Base-by-base conservation (phyloP, 1,140 invertebrate species). In the Drosophila insularis region DNA sequence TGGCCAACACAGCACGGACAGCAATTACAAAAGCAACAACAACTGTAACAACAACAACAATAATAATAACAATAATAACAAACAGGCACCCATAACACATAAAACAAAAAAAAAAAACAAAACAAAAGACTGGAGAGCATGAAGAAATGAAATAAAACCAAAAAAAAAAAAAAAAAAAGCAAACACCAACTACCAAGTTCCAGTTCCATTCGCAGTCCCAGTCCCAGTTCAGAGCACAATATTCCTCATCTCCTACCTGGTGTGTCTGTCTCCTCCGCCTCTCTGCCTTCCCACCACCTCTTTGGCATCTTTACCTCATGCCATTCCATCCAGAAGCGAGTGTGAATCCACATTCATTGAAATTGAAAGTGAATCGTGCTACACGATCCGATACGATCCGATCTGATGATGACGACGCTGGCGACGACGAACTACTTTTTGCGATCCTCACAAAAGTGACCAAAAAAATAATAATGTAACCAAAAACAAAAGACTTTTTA, bases 361-460 rank as follows among this genome's bases (percentile, higher is more conserved):
- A 87, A 87, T 80, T 89, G 82, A 87, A 87, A 87, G 82, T 87
- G 82, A 87, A 87, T 87, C 82, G 82, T 87, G 82, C 82, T 80
- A 87, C 82, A 87, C 82, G 82, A 87, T 87, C 82, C 82, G 82
- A 64, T 63, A 39, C 74, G 56, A 75, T 70, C 32, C 62, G 67
- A 76, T 74, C 35, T 27, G 69, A 54, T 50, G 55, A 35, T 66
- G 13, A 46, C 11, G 43, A 46, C 17, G 43, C 7, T 0, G 14
- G 6, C 14, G 43, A 50, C 43, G 43, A 19, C 43, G 39, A 73
- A 71, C 60, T 63, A 78, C 70, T 67, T 64, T 6, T 68, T 76
- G 60, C 74, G 71, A 87, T 81, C 82, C 82, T 79, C 78, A 50
- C 43, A 63, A 78, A 78, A 78, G 76, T 77, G 73, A 53, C 82